Evolutionary conservation across 2,797 vertebrate genomes (phyloP).

Genomic region (Ceryle rudis): DNA sequence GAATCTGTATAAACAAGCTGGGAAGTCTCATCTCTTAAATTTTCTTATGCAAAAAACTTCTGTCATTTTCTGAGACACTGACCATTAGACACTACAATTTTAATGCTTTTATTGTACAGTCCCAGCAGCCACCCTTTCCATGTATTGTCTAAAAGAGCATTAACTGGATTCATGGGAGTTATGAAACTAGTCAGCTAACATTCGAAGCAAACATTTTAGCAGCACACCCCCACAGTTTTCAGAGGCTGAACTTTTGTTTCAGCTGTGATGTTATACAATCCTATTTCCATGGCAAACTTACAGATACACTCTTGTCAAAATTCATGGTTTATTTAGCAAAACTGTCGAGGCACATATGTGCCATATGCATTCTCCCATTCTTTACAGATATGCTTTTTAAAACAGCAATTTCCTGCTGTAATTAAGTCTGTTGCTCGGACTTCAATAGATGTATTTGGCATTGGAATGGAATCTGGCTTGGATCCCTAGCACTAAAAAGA

Average conservation of each 20-base stretch:
- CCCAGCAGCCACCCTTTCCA: neutral
- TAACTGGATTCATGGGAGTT: slow-evolving; percentile 45
- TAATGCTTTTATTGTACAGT: neutral
- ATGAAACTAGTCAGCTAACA: slow-evolving; percentile 59
- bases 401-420: slow-evolving; percentile 31
- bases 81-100: neutral
- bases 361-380: slow-evolving; percentile 56
- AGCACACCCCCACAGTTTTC: slow-evolving; percentile 58
- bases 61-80: neutral
- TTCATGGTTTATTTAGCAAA: slow-evolving; percentile 63
- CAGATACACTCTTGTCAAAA: slow-evolving; percentile 61
- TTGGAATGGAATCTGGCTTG: neutral
- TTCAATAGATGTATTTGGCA: slow-evolving; percentile 36
- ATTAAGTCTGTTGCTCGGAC: slow-evolving; percentile 32
- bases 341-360: slow-evolving; percentile 33
- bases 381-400: slow-evolving; percentile 42
- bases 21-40: neutral
- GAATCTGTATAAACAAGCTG: neutral
- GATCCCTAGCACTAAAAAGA: neutral
- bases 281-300: slow-evolving; percentile 70
- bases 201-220: slow-evolving; percentile 64
- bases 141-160: slow-evolving; percentile 66
- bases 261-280: slow-evolving; percentile 69
- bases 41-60: neutral
- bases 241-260: slow-evolving; percentile 67